Percentiles rank a stretch among this genome's conserved stretches.
These are phyloP conservation scores for Trogon surrucura DNA, from an alignment of 2,113 vertebrate genomes.

Conservation along the genomic window DNA sequence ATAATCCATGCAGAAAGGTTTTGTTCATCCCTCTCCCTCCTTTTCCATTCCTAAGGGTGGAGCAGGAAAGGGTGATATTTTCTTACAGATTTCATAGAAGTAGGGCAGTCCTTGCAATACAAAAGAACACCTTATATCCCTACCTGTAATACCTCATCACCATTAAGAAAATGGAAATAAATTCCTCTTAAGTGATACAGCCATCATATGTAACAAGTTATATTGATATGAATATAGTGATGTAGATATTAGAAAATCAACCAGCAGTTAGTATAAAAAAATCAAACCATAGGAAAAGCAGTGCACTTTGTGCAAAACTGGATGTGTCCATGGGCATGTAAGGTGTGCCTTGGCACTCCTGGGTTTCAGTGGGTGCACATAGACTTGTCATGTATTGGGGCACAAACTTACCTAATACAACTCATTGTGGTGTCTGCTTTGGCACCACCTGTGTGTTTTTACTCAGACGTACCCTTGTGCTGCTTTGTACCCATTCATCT, in stretches of 20 bases:
- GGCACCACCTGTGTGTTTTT: background rate
- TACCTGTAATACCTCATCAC: background rate
- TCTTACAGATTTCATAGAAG: background rate
- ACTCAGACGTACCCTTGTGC: background rate
- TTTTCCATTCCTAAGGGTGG: background rate
- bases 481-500: background rate
- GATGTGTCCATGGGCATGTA: background rate
- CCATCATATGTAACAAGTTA: background rate
- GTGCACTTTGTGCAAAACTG: background rate
- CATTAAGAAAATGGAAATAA: background rate
- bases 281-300: background rate
- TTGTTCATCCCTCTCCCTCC: background rate
- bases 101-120: background rate
- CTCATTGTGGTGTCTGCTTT: background rate
- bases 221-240: background rate
- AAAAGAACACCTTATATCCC: background rate
- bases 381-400: background rate
- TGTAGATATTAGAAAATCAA: background rate
- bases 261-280: background rate
- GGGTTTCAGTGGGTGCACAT: rapidly evolving
- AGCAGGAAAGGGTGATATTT: background rate
- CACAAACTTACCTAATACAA: background rate
- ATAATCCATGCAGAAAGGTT: background rate
- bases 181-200: background rate
- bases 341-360: background rate